Base-by-base conservation (phyloP, 2,113 vertebrate genomes). In the Poeciliopsis occidentalis region DNA sequence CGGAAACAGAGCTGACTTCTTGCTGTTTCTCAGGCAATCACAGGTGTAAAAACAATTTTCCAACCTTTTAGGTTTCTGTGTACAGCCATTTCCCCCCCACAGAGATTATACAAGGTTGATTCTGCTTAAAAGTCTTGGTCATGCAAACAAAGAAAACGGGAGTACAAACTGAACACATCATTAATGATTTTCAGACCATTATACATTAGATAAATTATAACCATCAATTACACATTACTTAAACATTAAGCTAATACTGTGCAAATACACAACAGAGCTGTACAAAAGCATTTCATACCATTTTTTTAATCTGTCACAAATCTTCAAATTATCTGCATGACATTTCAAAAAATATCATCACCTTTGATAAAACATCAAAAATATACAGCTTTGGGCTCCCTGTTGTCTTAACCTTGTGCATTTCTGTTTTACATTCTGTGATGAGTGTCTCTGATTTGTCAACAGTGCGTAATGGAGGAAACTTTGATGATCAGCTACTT, bases 191-290 rank as follows among this genome's bases (percentile, higher is more conserved):
- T 84, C n/a, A 81, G 91, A 90, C 68, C 63, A 64, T 82, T 80
- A 92, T 67, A 89, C 85, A 82, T 78, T 82, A 83, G 78, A 86
- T 87, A 84, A 86, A 90, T 92, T 87, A 91, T 80, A 79, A 92
- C 83, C 68, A 87, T 72, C 73, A 84, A 24, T 57, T 69, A 88
- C 82, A 90, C 90, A 85, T 89, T 91, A 92, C 37, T 30, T 79
- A 88, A 76, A 89, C 81, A 90, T 85, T 79, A 83, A 91, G 85
- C 86, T 86, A 95, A 96, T 93, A 95, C 95, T 95, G 95, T 91
- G 93, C 92, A 92, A 92, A 90, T 88, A 92, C 87, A 94, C 80
- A 78, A 84, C 44, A 67, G 77, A 91, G 76, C 83, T 89, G 88
- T 91, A 92, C 89, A 91, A 90, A 91, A 85, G 68, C 75, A 69